Conservation (phyloP, 1,140 invertebrate species). For the Ganaspis sp. region DNA sequence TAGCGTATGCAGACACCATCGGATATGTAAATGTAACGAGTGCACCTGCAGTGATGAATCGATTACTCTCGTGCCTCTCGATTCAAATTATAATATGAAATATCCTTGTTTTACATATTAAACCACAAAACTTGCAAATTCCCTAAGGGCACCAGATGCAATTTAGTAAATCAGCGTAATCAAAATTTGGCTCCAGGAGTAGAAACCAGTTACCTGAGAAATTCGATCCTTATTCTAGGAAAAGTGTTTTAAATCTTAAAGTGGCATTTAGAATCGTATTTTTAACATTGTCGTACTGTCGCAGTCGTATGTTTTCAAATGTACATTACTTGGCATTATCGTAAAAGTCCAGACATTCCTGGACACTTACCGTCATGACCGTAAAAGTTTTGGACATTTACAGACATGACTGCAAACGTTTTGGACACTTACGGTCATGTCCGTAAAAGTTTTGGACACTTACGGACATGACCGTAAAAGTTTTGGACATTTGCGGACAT, state of each 20-base stretch:
- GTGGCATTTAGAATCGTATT: too few species aligned
- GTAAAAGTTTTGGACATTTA: too few species aligned
- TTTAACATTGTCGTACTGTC: too few species aligned
- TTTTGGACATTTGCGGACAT: too few species aligned
- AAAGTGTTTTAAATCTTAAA: not conserved
- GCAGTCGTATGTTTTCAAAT: too few species aligned
- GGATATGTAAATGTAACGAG: slow-evolving; percentile 71
- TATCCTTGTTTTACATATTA: slow-evolving; percentile 9
- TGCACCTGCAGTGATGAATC: slow-evolving; percentile 73
- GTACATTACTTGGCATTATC: too few species aligned
- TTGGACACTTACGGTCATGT: too few species aligned
- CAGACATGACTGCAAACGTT: too few species aligned
- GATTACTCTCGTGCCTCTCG: slow-evolving; percentile 52
- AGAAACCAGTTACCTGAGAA: not conserved
- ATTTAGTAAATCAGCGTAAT: not conserved
- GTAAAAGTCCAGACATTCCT: too few species aligned
- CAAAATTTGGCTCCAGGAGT: not conserved
- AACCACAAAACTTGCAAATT: not conserved
- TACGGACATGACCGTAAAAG: too few species aligned
- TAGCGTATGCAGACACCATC: slow-evolving; percentile 56
- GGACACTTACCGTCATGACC: too few species aligned
- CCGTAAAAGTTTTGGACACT: too few species aligned
- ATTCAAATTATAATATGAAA: slow-evolving; percentile 23
- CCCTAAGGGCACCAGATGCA: not conserved
- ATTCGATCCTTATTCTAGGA: not conserved